Evolutionary conservation across 2,113 vertebrate species (phyloP), one percentile per base, ranked within the genome.

Genomic region (Chrysochloris asiatica): DNA sequence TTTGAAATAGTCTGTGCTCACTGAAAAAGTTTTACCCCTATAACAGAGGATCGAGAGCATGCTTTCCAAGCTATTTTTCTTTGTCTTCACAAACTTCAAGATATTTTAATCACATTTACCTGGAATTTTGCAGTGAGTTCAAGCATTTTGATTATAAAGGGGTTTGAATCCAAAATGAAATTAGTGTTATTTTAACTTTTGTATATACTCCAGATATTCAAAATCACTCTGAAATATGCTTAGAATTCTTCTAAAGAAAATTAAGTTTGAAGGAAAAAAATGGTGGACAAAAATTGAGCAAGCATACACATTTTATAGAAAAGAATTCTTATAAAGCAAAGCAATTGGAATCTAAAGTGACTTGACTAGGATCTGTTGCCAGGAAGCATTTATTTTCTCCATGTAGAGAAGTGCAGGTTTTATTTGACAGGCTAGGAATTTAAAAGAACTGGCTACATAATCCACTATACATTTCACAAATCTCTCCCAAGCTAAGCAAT

Each of bases 251-350:
- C 33, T 83, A 77, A 86, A 93, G 47, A 84, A n/a, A 86, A 93
- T 54, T 94, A 43, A 89, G 7, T 36, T n/a, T n/a, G n/a, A 19
- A 54, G 22, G 26, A 33, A 38, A 71, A 83, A 65, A 43, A 59
- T 38, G 33, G 43, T 14, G 10, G 45, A 38, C 33, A 67, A 63
- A 89, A 95, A 79, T 56, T 63, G 19, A 93, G 47, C 28, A 65
- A 88, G 9, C 28, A 89, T 48, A 78, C 61, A 92, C 22, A 88
- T 65, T 94, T 89, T 81, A 87, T 87, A 91, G 83, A 87, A 92
- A 90, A 93, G 87, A 95, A 87, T 89, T 82, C 93, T 95, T 93
- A 17, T 82, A 91, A 96, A 95, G 28, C 41, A 52, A 92, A 86
- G 63, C 36, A 88, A 14, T 75, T 89, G 89, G 73, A 95, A 67